These are phyloP conservation scores for Plutomurus gul DNA, from an alignment of 1,140 invertebrate genomes.

Conservation along the genomic window DNA sequence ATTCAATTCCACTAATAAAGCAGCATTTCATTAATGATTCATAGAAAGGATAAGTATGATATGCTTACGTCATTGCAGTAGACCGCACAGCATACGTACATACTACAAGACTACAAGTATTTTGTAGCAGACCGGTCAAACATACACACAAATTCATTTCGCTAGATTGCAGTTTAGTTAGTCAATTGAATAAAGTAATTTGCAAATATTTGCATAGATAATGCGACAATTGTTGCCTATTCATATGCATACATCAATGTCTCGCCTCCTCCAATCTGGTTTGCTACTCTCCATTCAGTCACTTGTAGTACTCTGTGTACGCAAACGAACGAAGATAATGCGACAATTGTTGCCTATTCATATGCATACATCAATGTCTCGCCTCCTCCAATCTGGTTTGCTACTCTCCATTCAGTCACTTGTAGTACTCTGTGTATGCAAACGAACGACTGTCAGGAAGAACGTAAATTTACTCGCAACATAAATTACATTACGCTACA, in stretches of 20 bases:
- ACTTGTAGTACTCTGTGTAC: no score
- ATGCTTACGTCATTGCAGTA: no score
- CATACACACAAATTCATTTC: no score
- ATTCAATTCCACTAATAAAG: no score
- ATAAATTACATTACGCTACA: neutral
- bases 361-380: constrained; percentile 1
- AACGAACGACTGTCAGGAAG: neutral
- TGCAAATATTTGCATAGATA: constrained; percentile 8
- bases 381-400: neutral
- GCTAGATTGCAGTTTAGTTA: neutral
- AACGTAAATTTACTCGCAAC: neutral
- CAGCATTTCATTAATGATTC: no score
- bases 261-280: neutral
- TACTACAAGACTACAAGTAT: no score
- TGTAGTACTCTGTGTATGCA: no score
- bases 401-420: neutral
- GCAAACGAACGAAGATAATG: no score
- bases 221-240: constrained; percentile 6
- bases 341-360: constrained; percentile 6
- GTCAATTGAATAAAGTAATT: constrained; percentile 1
- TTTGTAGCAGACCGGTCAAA: no score
- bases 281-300: neutral
- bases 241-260: neutral
- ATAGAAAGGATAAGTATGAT: no score
- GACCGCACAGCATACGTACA: no score